Evolutionary conservation across 2,797 vertebrate species (phyloP), one percentile per base, ranked within the genome.

Genomic region (Echiichthys vipera): DNA sequence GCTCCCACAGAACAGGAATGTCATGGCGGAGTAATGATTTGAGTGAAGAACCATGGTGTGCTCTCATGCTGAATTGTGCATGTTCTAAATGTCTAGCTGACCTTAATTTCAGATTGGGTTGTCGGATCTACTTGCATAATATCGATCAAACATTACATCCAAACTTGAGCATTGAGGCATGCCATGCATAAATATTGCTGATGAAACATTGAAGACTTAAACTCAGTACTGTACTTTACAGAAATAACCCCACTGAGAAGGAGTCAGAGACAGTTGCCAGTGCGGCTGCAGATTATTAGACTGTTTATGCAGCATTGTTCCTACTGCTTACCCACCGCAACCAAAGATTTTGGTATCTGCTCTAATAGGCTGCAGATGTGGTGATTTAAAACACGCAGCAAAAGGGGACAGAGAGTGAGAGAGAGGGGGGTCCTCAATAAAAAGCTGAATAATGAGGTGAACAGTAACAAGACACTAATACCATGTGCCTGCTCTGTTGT

Each of bases 391-490:
- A 84, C 74, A 69, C 82, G 66, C 80, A 76, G 81, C 59, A 74
- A 65, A 73, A 66, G 47, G 50, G 47, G 72, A 63, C 75, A 80
- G 74, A 77, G 76, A 71, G 73, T 39, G 65, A 59, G 12, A 74
- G 71, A 76, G 61, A 27, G 65, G 51, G 73, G 57, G 34, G 66
- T 85, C 78, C 74, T 85, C 81, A 63, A 54, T 77, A 58, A 79
- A 84, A 85, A 87, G 64, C 70, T 65, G 84, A 86, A 92, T 92
- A 93, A 93, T 92, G 89, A 92, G 89, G 70, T 34, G 64, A 88
- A 84, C 84, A 83, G 46, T 83, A 90, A 81, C 74, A 83, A 83
- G 71, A 75, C 85, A 64, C 70, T 62, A 55, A 81, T 76, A 77
- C 80, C 80, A 80, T 71, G 76, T 62, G 83, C 58, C 76, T 86